phyloP scores from a whole-genome alignment of 2,888 invertebrate genomes.

The Lasioglossum lativentre region DNA sequence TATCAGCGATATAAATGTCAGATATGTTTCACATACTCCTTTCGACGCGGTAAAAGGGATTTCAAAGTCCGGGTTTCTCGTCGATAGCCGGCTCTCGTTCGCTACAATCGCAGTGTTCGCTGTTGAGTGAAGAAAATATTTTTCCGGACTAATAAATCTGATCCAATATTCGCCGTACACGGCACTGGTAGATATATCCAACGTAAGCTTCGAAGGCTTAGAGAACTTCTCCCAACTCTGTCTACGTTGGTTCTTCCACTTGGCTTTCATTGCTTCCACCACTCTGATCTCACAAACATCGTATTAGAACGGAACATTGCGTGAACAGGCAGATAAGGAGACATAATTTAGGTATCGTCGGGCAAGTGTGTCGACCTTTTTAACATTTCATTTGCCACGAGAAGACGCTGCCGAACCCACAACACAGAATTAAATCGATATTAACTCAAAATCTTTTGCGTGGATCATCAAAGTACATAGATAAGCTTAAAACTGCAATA shows the following conservation, averaged over 20 bases:
- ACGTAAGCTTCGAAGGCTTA: neutral
- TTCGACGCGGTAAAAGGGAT: neutral
- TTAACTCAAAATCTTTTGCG: neutral
- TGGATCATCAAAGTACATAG: neutral
- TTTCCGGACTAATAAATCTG: slow-evolving; percentile 1
- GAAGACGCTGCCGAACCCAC: neutral
- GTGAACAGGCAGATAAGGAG: neutral
- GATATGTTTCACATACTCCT: neutral
- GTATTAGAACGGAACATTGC: slow-evolving; percentile 4
- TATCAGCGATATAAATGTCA: slow-evolving; percentile 8
- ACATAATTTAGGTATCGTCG: neutral
- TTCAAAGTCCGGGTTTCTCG: neutral
- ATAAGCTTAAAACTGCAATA: too few relatives aligned
- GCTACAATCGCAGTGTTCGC: neutral
- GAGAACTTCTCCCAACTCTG: neutral
- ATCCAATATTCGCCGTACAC: neutral
- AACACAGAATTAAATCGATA: neutral
- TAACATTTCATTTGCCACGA: neutral
- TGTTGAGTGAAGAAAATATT: neutral
- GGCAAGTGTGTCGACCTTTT: neutral
- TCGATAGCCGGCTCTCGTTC: neutral
- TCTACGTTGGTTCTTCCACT: neutral
- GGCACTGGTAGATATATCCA: neutral
- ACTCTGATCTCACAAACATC: neutral
- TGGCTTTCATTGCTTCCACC: slow-evolving; percentile 7